Evolutionary conservation across 1,140 invertebrate species (phyloP).

Genomic region (Philotrypesis tridentata): DNA sequence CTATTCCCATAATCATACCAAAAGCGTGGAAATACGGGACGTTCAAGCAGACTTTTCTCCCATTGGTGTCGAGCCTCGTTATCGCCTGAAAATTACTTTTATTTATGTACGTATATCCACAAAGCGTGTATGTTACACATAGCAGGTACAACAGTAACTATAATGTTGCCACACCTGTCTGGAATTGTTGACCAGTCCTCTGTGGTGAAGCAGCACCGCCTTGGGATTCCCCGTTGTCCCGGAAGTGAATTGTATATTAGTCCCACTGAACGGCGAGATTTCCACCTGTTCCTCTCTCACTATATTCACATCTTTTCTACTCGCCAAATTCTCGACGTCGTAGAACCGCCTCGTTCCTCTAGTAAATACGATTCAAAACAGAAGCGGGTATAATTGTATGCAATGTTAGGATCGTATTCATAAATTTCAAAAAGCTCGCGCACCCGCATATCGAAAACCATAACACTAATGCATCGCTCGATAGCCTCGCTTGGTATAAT

Average conservation of each 20-base stretch:
- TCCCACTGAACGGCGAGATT: slow-evolving; percentile 80
- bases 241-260: slow-evolving; percentile 92
- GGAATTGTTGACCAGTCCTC: slow-evolving; percentile 90
- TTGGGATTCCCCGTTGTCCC: slow-evolving; percentile 93
- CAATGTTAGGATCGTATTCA: neutral
- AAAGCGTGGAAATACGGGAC: slow-evolving; percentile 96
- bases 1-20: slow-evolving; percentile 83
- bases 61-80: slow-evolving; percentile 74
- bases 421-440: neutral
- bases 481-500: neutral
- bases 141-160: too few relatives aligned
- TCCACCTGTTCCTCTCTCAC: slow-evolving; percentile 61
- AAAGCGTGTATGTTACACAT: too few relatives aligned
- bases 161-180: slow-evolving; percentile 67
- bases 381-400: neutral
- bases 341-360: slow-evolving; percentile 79
- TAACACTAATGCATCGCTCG: neutral
- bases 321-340: slow-evolving; percentile 74
- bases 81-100: slow-evolving; percentile 69
- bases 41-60: slow-evolving; percentile 81
- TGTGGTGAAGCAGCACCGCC: slow-evolving; percentile 88
- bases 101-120: too few relatives aligned
- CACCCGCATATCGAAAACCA: neutral
- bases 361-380: slow-evolving; percentile 17
- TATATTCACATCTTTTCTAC: slow-evolving; percentile 57